phyloP scores from a whole-genome alignment of 2,888 invertebrate species.

The Rugalucina vietnamica region DNA sequence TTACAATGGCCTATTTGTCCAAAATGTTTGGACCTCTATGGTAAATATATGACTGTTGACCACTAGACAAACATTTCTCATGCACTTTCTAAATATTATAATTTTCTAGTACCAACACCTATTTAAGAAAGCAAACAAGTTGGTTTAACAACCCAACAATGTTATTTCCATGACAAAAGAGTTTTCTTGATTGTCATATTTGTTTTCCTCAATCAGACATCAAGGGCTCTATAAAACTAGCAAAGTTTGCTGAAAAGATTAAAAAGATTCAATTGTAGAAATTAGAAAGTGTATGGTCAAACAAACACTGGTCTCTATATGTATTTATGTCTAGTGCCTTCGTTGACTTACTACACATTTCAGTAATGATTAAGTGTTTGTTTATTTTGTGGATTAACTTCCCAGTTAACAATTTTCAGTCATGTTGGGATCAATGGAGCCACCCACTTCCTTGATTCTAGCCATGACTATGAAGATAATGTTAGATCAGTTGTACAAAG shows the following conservation, averaged over 20 bases:
- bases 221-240: background rate
- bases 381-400: no score
- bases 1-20: no score
- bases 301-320: no score
- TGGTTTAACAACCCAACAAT: background rate
- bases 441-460: no score
- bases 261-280: background rate
- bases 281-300: no score
- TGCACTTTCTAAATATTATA: background rate
- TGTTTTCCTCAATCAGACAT: background rate
- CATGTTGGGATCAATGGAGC: no score
- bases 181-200: background rate
- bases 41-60: background rate
- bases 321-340: no score
- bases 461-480: no score
- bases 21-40: background rate
- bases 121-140: background rate
- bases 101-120: background rate
- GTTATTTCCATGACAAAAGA: background rate
- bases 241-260: background rate
- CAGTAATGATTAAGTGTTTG: no score
- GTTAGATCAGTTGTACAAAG: no score
- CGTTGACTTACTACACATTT: no score
- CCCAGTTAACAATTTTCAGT: no score
- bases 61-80: background rate